Evolutionary conservation across 2,113 vertebrate genomes (phyloP), one percentile per base, ranked within the genome.

Genomic region (Sapajus apella): DNA sequence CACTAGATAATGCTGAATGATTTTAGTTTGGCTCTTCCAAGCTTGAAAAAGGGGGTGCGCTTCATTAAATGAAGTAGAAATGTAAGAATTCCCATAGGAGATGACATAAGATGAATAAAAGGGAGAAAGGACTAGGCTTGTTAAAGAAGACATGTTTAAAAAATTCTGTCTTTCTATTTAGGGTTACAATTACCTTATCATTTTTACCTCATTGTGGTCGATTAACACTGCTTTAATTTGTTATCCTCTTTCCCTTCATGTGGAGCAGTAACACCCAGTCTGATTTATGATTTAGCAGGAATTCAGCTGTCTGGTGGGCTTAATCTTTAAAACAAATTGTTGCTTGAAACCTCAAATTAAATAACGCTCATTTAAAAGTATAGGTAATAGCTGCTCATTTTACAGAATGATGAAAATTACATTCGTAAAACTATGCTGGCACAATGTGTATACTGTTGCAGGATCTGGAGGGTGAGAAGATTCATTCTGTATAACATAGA

Each of bases 101-200:
- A 47, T 81, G 61, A 2, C 8, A 18, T 81, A 72, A 47, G 23
- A 47, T 6, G 45, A 16, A 37, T 66, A 35, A 40, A 88, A 47
- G 8, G 4, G 14, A 14, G 40, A 70, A 6, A 70, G 10, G 1
- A 43, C 45, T 55, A 80, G 52, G 13, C 20, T 61, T 73, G 14
- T 61, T 68, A 64, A 40, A 17, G 17, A 10, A 9, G 25, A 35
- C 56, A 27, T 76, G 7, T 14, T 96, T 91, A 86, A 86, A 47
- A 91, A 97, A 94, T 27, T 84, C 20, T 47, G 0, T 88, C 7
- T 97, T 90, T 97, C 37, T 90, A 6, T 87, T 95, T 86, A 43
- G 8, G 37, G 73, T 82, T 6, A 58, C 20, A 95, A 87, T 86
- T 95, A 20, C 4, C 21, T 97, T 25, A 10, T 85, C 43, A 3